Evolutionary conservation across 2,113 vertebrate genomes (phyloP), one percentile per base, ranked within the genome.

Genomic region (Ochotona princeps): DNA sequence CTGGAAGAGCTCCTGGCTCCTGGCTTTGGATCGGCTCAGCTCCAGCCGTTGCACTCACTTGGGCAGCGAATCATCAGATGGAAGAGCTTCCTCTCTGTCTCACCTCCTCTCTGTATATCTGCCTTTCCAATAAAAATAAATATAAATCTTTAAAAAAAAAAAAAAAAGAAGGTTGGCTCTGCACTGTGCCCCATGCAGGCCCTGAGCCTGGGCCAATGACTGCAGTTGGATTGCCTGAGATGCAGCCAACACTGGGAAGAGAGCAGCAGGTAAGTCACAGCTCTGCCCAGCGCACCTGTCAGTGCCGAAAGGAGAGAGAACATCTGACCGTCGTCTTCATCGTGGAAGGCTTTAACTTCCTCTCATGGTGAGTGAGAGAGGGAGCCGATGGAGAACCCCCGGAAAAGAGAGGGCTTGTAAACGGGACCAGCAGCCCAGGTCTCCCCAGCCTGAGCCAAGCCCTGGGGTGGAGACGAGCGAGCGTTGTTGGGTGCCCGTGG

Each of bases 241-340:
- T 54, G 61, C 61, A 57, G 67, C 5, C 66, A 63, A 44, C 35
- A 10, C 15, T 21, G 26, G 47, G 66, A 67, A n/a, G n/a, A n/a
- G n/a, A n/a, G n/a, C n/a, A n/a, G n/a, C n/a, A n/a, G n/a, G n/a
- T n/a, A n/a, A 44, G 38, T 44, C 38, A 44, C 38, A 44, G 38
- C 38, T 44, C 38, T 44, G 38, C 38, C 38, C 38, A 44, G 38
- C 38, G 6, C 38, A 44, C 38, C 38, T 44, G 38, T 44, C 38
- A 76, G 15, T n/a, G 32, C 74, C 74, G 65, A 92, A 79, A 61
- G 61, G 74, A 80, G 54, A 88, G 76, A 63, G 61, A 57, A 89
- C 87, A 78, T 26, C 7, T 65, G 76, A 72, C 70, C 93, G 35
- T 47, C 54, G 38, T 44, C 38, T 4, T 44, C 38, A 44, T 44